A percentile compares a stretch with the other conserved stretches of the same genome.
phyloP scores from a whole-genome alignment of 2,888 invertebrate species.

The Heliconius ismenius region DNA sequence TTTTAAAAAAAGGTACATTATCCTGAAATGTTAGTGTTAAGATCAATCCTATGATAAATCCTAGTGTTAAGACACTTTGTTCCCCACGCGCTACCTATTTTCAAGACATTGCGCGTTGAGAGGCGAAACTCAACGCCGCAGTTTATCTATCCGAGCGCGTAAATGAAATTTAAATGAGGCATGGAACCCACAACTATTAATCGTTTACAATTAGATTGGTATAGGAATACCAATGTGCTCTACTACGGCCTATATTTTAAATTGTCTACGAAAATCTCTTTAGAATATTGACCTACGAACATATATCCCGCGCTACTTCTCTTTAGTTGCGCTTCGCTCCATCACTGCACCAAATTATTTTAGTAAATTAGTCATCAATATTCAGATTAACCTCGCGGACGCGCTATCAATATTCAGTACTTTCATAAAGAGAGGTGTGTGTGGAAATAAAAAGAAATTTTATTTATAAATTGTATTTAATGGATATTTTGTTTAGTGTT shows the following conservation, averaged over 20 bases:
- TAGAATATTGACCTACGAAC: background rate
- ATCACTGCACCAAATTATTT: constrained; percentile 37
- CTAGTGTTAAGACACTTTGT: background rate
- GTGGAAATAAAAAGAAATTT: constrained; percentile 1
- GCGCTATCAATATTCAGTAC: constrained; percentile 20
- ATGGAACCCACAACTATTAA: background rate
- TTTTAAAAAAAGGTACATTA: too few species aligned
- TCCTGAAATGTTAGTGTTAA: too few species aligned
- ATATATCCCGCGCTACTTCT: constrained; percentile 18
- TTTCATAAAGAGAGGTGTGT: background rate
- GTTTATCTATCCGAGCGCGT: background rate
- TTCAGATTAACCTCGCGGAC: constrained; percentile 35
- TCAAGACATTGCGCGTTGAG: background rate
- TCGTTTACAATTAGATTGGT: background rate
- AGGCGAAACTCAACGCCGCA: background rate
- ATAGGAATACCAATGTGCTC: background rate
- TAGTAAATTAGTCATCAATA: constrained; percentile 42
- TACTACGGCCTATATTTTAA: background rate
- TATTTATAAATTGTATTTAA: constrained; percentile 5
- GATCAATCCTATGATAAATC: too few species aligned
- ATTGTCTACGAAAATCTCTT: background rate
- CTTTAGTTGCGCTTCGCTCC: constrained; percentile 28
- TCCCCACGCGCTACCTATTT: background rate
- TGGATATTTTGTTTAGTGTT: background rate
- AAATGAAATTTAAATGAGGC: background rate